phyloP scores from a whole-genome alignment of 2,113 vertebrate genomes.

The Aythya baeri region DNA sequence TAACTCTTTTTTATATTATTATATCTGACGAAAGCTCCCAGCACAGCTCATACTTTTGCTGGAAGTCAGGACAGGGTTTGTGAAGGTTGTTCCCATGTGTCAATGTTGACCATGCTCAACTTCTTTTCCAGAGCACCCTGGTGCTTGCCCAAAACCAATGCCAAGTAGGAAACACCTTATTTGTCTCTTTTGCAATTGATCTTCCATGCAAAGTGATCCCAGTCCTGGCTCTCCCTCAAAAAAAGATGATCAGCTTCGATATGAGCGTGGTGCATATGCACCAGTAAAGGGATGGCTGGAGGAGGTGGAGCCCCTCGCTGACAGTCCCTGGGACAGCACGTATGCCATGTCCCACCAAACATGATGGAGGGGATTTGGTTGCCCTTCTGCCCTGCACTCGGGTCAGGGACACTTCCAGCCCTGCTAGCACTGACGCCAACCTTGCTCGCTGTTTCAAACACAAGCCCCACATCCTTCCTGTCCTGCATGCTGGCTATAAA shows the following conservation, averaged over 20 bases:
- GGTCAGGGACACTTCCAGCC: neutral
- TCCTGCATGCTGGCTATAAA: neutral
- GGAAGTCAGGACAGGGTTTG: neutral
- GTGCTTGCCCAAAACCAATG: neutral
- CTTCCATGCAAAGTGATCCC: neutral
- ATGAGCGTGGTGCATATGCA: too few relatives aligned
- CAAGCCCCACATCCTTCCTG: neutral
- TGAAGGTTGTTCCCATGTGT: neutral
- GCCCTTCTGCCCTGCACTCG: neutral
- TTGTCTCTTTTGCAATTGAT: neutral
- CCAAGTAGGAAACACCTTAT: neutral
- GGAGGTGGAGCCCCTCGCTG: neutral
- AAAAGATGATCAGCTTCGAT: neutral
- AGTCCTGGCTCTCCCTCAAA: neutral
- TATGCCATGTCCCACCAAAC: neutral
- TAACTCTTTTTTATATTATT: neutral
- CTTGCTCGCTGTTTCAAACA: neutral
- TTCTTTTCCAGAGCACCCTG: neutral
- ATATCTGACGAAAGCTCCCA: neutral
- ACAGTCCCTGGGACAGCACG: neutral
- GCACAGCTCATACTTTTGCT: neutral
- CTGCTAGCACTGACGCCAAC: neutral
- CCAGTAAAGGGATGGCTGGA: neutral
- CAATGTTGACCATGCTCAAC: accelerated
- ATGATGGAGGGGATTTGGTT: neutral